A percentile compares a stretch with the other conserved stretches of the same genome.
Evolutionary conservation across 1,140 invertebrate genomes (phyloP).

Genomic region (Melipona quadrifasciata): DNA sequence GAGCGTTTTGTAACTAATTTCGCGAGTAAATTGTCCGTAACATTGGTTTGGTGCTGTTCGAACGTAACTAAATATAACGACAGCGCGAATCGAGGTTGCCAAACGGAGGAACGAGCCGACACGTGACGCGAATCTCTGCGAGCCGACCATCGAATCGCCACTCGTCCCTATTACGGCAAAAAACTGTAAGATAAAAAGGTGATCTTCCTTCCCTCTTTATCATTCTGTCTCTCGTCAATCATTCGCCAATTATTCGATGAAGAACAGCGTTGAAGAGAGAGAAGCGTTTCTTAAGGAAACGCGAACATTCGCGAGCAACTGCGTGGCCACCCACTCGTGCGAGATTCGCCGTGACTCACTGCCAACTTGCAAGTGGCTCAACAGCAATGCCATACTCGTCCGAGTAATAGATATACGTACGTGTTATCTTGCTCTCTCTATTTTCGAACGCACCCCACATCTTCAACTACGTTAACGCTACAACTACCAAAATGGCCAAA

Average conservation of each 20-base stretch:
- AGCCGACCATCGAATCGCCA: constrained; percentile 39
- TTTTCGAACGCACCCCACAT: background rate
- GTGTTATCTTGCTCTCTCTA: background rate
- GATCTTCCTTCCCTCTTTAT: background rate
- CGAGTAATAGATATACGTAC: background rate
- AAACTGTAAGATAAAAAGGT: fast-evolving
- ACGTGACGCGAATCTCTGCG: constrained; percentile 16
- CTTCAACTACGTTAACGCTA: background rate
- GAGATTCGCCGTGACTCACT: constrained; percentile 64
- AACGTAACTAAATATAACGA: constrained; percentile 60
- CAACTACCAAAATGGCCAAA: no score
- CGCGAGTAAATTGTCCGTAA: constrained; percentile 82
- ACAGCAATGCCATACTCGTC: background rate
- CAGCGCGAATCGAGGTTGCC: constrained; percentile 48
- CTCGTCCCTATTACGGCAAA: background rate
- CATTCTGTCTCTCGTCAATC: background rate
- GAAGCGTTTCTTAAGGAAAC: background rate
- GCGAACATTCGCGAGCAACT: constrained; percentile 40
- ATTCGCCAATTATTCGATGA: background rate
- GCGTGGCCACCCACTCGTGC: constrained; percentile 62
- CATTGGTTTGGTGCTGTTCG: constrained; percentile 77
- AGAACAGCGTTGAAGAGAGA: background rate
- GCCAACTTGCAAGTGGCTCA: background rate
- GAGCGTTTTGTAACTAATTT: constrained; percentile 82
- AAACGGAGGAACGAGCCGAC: background rate